These are phyloP conservation scores for Leguminivora glycinivorella DNA, from an alignment of 1,140 invertebrate species.

Conservation along the genomic window DNA sequence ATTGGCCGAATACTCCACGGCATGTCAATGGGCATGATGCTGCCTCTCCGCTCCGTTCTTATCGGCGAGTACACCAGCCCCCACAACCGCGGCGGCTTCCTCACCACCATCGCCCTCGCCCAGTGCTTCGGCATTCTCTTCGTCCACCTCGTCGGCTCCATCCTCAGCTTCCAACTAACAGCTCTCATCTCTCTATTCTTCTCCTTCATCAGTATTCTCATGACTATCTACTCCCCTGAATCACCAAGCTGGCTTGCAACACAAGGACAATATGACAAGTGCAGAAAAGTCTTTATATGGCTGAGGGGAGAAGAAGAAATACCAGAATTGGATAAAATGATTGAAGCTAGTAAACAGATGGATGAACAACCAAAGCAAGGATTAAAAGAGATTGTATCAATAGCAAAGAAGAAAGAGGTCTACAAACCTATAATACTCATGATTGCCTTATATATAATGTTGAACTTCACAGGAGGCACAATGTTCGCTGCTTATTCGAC, in stretches of 20 bases:
- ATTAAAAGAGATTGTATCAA: background rate
- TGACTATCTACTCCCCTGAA: slow-evolving; percentile 78
- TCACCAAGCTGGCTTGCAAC: slow-evolving; percentile 81
- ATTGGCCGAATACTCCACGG: slow-evolving; percentile 40
- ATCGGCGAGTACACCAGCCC: slow-evolving; percentile 60
- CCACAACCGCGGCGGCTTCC: slow-evolving; percentile 68
- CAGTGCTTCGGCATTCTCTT: slow-evolving; percentile 71
- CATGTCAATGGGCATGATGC: slow-evolving; percentile 39
- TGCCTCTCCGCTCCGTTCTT: slow-evolving; percentile 38
- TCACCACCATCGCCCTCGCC: slow-evolving; percentile 65
- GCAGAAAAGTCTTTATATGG: slow-evolving; percentile 58
- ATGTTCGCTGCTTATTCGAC: slow-evolving; percentile 83
- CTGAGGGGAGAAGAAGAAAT: slow-evolving; percentile 50
- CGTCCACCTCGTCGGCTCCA: slow-evolving; percentile 73
- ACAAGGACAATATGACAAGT: slow-evolving; percentile 57
- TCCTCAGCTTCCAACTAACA: slow-evolving; percentile 70
- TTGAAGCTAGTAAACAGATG: slow-evolving; percentile 15
- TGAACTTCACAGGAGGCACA: slow-evolving; percentile 29
- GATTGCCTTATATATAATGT: slow-evolving; percentile 4
- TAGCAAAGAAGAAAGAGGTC: slow-evolving; percentile 28
- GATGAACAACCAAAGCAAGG: background rate
- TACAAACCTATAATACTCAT: slow-evolving; percentile 29
- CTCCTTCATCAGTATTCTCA: slow-evolving; percentile 54
- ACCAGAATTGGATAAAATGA: slow-evolving; percentile 33
- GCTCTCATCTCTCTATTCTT: slow-evolving; percentile 62